These are phyloP conservation scores for Hipposideros armiger DNA, from an alignment of 2,113 vertebrate genomes.

Conservation along the genomic window DNA sequence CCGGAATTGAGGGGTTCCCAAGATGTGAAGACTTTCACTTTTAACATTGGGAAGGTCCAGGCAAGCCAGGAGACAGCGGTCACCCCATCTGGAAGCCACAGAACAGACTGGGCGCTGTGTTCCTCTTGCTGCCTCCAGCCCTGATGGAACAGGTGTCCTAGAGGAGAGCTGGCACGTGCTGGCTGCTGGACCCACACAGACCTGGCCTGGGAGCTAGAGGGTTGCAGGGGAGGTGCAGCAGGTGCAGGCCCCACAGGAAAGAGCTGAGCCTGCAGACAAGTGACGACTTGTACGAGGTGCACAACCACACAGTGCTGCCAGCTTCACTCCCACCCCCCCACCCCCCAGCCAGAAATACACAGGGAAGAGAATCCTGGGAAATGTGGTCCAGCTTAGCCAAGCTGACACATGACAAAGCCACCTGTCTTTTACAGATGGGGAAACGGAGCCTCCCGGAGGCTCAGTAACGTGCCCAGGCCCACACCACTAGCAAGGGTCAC, in stretches of 20 bases:
- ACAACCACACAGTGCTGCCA: too few species aligned
- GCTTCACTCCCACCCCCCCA: not conserved
- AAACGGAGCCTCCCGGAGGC: not conserved
- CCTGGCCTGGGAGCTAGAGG: not conserved
- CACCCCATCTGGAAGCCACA: not conserved
- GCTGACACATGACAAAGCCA: not conserved
- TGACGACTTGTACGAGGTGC: fast-evolving
- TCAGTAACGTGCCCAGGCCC: not conserved
- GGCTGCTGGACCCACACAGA: not conserved
- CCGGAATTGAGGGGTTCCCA: not conserved
- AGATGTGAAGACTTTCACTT: not conserved
- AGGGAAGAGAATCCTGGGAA: not conserved
- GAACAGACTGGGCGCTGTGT: too few species aligned
- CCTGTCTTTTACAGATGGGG: not conserved
- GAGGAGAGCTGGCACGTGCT: not conserved
- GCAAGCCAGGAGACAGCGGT: not conserved
- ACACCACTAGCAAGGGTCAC: not conserved
- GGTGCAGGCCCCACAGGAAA: not conserved
- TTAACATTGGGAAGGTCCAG: not conserved
- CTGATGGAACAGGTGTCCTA: not conserved
- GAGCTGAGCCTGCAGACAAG: not conserved
- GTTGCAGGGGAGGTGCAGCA: not conserved
- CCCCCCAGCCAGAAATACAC: not conserved
- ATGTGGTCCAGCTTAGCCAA: not conserved
- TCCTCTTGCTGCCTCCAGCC: not conserved